Conservation (phyloP, 2,888 invertebrate genomes). For the Trichogramma dendrolimi region DNA sequence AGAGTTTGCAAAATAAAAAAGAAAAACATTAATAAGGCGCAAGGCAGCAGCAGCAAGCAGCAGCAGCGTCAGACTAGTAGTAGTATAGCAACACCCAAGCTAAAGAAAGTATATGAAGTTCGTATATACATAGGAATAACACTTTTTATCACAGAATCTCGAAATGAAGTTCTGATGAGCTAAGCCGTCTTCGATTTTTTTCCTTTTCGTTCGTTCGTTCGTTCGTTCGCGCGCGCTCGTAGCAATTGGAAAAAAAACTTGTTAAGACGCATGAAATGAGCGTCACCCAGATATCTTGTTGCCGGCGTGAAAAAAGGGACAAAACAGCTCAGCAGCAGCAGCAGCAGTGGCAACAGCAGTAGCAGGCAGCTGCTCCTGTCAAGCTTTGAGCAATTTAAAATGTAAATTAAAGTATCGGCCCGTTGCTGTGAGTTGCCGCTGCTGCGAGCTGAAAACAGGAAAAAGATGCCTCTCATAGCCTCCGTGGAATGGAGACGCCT, state of each 20-base stretch:
- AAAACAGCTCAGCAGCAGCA: conserved; percentile 10
- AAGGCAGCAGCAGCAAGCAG: too few relatives aligned
- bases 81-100: too few relatives aligned
- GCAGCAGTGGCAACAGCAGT: conserved; percentile 16
- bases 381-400: conserved; percentile 50
- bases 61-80: too few relatives aligned
- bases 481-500: conserved; percentile 32
- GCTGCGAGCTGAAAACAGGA: too few relatives aligned
- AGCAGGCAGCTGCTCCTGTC: conserved; percentile 37
- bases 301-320: conserved; percentile 2
- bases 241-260: not conserved
- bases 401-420: conserved; percentile 52
- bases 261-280: conserved; percentile 2
- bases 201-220: not conserved
- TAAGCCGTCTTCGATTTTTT: too few relatives aligned
- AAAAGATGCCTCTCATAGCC: too few relatives aligned
- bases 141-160: too few relatives aligned
- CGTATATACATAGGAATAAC: too few relatives aligned
- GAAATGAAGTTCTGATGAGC: too few relatives aligned
- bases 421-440: conserved; percentile 18
- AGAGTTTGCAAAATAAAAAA: too few relatives aligned
- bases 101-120: too few relatives aligned
- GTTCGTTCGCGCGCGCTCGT: not conserved
- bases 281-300: not conserved
- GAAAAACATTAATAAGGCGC: too few relatives aligned